Conservation (phyloP, 2,113 vertebrate genomes). For the Meles meles region DNA sequence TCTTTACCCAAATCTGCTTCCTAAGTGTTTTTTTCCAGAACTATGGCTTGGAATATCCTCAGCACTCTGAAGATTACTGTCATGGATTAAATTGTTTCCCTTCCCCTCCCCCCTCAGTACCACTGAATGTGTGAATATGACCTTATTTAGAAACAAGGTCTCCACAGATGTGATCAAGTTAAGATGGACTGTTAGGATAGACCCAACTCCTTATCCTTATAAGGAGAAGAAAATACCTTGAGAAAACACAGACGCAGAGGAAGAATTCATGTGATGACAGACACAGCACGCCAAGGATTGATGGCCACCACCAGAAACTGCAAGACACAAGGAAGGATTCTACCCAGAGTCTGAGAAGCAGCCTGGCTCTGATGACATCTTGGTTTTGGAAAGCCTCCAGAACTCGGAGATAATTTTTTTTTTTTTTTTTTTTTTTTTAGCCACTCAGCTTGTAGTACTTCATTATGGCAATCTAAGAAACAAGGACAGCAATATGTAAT, state of each 20-base stretch:
- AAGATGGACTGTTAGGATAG: neutral
- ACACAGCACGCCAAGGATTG: neutral
- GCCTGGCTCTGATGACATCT: neutral
- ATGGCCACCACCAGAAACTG: neutral
- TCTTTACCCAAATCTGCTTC: neutral
- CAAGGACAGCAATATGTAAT: neutral
- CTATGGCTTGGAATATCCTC: neutral
- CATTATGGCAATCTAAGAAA: neutral
- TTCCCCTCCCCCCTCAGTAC: rapidly evolving
- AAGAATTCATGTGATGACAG: neutral
- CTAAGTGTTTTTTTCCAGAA: neutral
- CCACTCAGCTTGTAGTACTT: neutral
- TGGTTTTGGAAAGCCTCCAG: neutral
- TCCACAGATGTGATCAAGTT: neutral
- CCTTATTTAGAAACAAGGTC: neutral
- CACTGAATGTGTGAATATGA: neutral
- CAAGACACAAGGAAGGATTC: neutral
- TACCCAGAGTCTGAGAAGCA: neutral
- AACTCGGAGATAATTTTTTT: neutral
- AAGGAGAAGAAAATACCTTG: neutral
- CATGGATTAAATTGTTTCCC: neutral
- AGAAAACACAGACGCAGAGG: neutral
- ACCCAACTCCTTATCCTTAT: neutral
- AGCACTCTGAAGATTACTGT: neutral
- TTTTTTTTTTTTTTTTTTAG: neutral